Evolutionary conservation across 1,140 invertebrate genomes (phyloP).

Genomic region (Rhynchophorus ferrugineus): DNA sequence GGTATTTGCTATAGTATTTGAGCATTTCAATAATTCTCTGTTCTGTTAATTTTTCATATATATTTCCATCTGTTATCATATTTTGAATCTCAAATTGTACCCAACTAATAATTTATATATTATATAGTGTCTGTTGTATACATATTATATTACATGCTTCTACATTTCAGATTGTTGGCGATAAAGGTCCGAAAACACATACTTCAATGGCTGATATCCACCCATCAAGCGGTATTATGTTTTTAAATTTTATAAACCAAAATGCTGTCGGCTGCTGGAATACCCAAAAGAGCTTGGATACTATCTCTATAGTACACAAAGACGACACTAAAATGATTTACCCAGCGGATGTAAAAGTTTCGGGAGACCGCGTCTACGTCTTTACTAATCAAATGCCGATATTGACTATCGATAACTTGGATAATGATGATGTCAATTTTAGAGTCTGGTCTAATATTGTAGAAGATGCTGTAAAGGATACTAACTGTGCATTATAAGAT

Average conservation of each 20-base stretch:
- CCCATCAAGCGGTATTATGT: slow-evolving; percentile 46
- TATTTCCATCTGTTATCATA: too few species aligned
- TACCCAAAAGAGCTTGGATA: slow-evolving; percentile 47
- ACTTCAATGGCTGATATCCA: slow-evolving; percentile 55
- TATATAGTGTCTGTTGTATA: too few species aligned
- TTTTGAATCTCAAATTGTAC: too few species aligned
- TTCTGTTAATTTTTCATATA: too few species aligned
- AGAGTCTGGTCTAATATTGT: slow-evolving; percentile 43
- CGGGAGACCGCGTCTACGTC: slow-evolving; percentile 50
- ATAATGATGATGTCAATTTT: slow-evolving; percentile 51
- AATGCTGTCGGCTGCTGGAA: slow-evolving; percentile 68
- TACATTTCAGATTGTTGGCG: slow-evolving; percentile 48
- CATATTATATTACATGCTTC: too few species aligned
- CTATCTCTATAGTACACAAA: slow-evolving; percentile 51
- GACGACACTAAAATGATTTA: slow-evolving; percentile 57
- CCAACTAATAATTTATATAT: too few species aligned
- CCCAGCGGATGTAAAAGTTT: slow-evolving; percentile 45
- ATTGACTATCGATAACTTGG: slow-evolving; percentile 49
- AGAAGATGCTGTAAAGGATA: slow-evolving; percentile 28
- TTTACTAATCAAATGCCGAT: slow-evolving; percentile 53
- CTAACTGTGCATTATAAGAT: slow-evolving; percentile 27
- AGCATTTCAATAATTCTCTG: too few species aligned
- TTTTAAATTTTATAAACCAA: slow-evolving; percentile 56
- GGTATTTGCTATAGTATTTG: too few species aligned
- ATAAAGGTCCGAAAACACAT: slow-evolving; percentile 52